Conservation (phyloP, 2,888 invertebrate genomes). For the Phorcus lineatus region DNA sequence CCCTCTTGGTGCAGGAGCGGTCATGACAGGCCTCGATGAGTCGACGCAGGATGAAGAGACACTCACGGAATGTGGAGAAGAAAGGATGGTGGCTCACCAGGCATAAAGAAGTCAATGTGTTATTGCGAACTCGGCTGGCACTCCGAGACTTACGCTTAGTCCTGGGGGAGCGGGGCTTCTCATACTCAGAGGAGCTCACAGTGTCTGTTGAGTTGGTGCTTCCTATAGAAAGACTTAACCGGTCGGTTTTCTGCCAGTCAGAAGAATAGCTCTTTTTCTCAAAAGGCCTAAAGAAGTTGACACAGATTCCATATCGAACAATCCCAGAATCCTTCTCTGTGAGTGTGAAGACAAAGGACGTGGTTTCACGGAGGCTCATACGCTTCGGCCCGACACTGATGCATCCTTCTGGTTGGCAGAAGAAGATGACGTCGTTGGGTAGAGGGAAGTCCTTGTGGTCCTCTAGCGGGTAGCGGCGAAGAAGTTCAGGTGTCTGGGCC, state of each 20-base stretch:
- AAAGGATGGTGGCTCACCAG: slow-evolving; percentile 99
- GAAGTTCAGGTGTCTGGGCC: slow-evolving; percentile 91
- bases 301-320: slow-evolving; percentile 91
- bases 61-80: slow-evolving; percentile 98
- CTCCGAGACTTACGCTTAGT: slow-evolving; percentile 66
- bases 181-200: slow-evolving; percentile 52
- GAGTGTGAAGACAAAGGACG: slow-evolving; percentile 97
- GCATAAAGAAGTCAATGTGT: slow-evolving; percentile 97
- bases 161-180: slow-evolving; percentile 66
- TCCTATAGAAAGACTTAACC: slow-evolving; percentile 41
- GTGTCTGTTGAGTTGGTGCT: slow-evolving; percentile 51
- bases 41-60: slow-evolving; percentile 94
- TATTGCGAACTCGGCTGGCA: slow-evolving; percentile 80
- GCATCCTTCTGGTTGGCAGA: slow-evolving; percentile 99
- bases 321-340: slow-evolving; percentile 98
- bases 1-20: slow-evolving; percentile 84
- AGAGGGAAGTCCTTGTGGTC: slow-evolving; percentile 98
- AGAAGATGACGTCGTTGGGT: slow-evolving; percentile 98
- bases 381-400: slow-evolving; percentile 88
- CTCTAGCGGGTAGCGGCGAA: slow-evolving; percentile 92
- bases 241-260: slow-evolving; percentile 55
- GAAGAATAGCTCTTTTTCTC: slow-evolving; percentile 60
- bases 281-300: slow-evolving; percentile 97
- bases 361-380: slow-evolving; percentile 84
- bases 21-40: slow-evolving; percentile 98